Base-by-base conservation (phyloP, 2,888 invertebrate species). In the Phoronis australis region DNA sequence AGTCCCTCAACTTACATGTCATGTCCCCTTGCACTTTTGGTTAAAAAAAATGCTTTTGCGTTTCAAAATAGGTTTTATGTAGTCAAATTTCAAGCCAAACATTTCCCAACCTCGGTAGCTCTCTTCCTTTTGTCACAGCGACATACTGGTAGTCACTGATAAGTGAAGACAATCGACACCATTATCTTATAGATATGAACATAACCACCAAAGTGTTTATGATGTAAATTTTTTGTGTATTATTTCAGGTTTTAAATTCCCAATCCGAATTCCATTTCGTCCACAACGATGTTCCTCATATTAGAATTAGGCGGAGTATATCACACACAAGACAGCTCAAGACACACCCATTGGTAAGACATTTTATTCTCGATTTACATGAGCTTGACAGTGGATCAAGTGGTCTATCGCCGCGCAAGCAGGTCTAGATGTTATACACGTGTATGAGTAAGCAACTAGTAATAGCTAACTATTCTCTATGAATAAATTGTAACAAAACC, bases 251-350 rank as follows among this genome's bases (percentile, higher is more conserved):
- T 52, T 81, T 94, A 68, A 90, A 90, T 47, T 90, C 92, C 43
- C 84, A 85, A 62, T 86, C 84, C 60, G 94, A 95, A 78, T 97
- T 88, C 80, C 95, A 97, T 77, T 96, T 97, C 80, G 82, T 91
- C 49, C 94, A 94, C 76, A 85, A 86, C 58, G 90, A 89, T n/a
- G 80, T 97, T 56, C 90, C 94, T 4, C 87, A 88, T 64, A 90
- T 90, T 31, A 83, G 97, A 50, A 84, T 87, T 52, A 87, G 89
- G 69, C 82, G 96, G 57, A 95, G 95, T 73, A 83, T 96, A 62
- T 83, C 87, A 18, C 95, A 97, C 76, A 87, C 87, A 61, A 83
- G 94, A 54, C 82, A 85, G 57, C 83, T 97, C 48, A 92, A 91
- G 78, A 86, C 88, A 51, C 91, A 97, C 78, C 94, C 95, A 37